Percentiles rank a stretch among this genome's conserved stretches.
These are phyloP conservation scores for Oxyteleia sp. DNA, from an alignment of 2,888 invertebrate species.

Conservation along the genomic window DNA sequence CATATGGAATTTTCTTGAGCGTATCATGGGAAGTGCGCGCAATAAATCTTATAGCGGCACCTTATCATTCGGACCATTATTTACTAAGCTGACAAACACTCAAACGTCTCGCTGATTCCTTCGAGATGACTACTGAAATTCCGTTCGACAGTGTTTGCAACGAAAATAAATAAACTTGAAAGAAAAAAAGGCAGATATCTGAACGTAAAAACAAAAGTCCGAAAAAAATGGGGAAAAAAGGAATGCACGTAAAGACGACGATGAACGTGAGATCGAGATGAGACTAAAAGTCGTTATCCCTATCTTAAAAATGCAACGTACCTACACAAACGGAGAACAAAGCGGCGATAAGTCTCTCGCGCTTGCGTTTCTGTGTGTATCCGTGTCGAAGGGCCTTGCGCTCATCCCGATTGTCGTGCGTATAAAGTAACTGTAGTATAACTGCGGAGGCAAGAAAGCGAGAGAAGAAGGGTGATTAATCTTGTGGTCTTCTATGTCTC, in stretches of 20 bases:
- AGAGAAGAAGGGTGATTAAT: constrained; percentile 87
- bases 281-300: constrained; percentile 73
- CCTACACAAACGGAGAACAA: constrained; percentile 72
- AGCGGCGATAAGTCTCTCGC: constrained; percentile 79
- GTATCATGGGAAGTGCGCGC: constrained; percentile 31
- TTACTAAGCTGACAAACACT: constrained; percentile 72
- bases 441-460: constrained; percentile 84
- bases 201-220: constrained; percentile 64
- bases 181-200: constrained; percentile 51
- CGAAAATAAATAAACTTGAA: constrained; percentile 45
- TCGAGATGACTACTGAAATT: constrained; percentile 74
- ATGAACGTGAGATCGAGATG: constrained; percentile 68
- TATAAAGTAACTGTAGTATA: constrained; percentile 77
- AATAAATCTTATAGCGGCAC: constrained; percentile 69
- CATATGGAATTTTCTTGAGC: constrained; percentile 31
- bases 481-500: constrained; percentile 87
- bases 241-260: constrained; percentile 66
- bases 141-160: constrained; percentile 59
- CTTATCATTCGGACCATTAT: constrained; percentile 71
- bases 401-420: constrained; percentile 83
- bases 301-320: constrained; percentile 73
- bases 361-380: constrained; percentile 56
- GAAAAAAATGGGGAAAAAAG: constrained; percentile 41
- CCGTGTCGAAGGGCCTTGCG: constrained; percentile 70
- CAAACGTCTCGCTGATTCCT: constrained; percentile 72